Conservation (phyloP, 2,888 invertebrate species). For the Pseudanteris insignis region DNA sequence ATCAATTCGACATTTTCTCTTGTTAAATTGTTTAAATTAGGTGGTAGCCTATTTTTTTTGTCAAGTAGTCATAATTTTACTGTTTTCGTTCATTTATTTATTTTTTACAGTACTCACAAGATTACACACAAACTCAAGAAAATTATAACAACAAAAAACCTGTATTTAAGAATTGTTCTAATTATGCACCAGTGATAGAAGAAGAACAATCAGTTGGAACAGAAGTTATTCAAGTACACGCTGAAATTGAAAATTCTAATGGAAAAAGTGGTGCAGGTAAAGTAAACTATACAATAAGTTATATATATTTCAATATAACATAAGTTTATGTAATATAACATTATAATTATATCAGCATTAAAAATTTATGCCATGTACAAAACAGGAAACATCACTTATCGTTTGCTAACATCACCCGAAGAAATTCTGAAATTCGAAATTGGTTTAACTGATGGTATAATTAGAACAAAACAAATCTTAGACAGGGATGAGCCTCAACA, state of each 20-base stretch:
- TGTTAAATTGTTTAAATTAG: slow-evolving; percentile 1
- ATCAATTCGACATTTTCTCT: too few relatives aligned
- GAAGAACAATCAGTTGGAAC: slow-evolving; percentile 81
- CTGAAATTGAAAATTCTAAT: slow-evolving; percentile 63
- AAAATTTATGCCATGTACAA: too few relatives aligned
- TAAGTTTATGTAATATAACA: too few relatives aligned
- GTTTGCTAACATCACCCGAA: slow-evolving; percentile 79
- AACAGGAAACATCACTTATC: slow-evolving; percentile 79
- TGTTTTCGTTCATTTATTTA: too few relatives aligned
- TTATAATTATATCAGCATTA: too few relatives aligned
- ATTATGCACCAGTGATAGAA: slow-evolving; percentile 81
- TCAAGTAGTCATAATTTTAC: too few relatives aligned
- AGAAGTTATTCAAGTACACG: slow-evolving; percentile 79
- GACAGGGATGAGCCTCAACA: slow-evolving; percentile 90
- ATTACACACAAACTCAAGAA: slow-evolving; percentile 2
- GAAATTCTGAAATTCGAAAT: slow-evolving; percentile 83
- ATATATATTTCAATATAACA: too few relatives aligned
- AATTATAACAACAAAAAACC: slow-evolving; percentile 83
- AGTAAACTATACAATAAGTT: too few relatives aligned
- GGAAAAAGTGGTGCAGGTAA: slow-evolving; percentile 15
- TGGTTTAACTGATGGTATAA: slow-evolving; percentile 78
- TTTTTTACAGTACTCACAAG: slow-evolving; percentile 4
- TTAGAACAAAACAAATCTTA: slow-evolving; percentile 81
- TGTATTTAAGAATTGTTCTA: slow-evolving; percentile 83
- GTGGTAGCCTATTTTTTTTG: too few relatives aligned